Base-by-base conservation (phyloP, 2,888 invertebrate species). In the Dendrolimus houi region DNA sequence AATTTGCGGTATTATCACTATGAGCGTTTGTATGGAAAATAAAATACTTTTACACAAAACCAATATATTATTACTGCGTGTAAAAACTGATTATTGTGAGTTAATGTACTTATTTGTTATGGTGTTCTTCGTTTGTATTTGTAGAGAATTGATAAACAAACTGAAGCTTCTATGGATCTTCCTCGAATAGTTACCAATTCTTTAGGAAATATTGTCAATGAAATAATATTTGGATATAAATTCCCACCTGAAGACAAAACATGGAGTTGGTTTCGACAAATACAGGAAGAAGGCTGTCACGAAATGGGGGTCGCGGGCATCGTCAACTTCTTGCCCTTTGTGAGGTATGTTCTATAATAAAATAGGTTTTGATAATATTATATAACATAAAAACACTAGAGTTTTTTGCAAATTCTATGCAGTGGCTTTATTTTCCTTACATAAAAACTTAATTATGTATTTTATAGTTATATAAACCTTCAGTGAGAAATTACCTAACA, bases 281-380 rank as follows among this genome's bases (percentile, higher is more conserved):
- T 96, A 56, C 96, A 97, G 79, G 96, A 96, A 74, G 95, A 96
- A 77, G 97, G 97, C 0, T 94, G 95, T 55, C 95, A 96, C 74
- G 92, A 94, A 69, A 95, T 97, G 74, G 96, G 96, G 0, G 93
- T 97, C 2, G 94, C 96, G 0, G 96, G 95, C 2, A 93, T 95
- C 10, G 91, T 97, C 2, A 97, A 97, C 80, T 97, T 97, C 81
- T 86, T 97, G 63, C 96, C 97, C 12, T 94, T 95, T 74, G 81
- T 97, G 54, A 93, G 96, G 94, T 95, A 74, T 67, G 68, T 67
- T 17, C 12, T 7, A 42, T 9, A 54, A 55, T 9, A 12, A 52
- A 52, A 29, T 10, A 52, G 58, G 8, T 53, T 29, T 29, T 17
- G 2, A 17, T 17, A 17, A 17, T 17, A 17, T 17, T 17, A 0